Evolutionary conservation across 2,888 invertebrate species (phyloP), one percentile per base, ranked within the genome.

Genomic region (Rotaria sp.): DNA sequence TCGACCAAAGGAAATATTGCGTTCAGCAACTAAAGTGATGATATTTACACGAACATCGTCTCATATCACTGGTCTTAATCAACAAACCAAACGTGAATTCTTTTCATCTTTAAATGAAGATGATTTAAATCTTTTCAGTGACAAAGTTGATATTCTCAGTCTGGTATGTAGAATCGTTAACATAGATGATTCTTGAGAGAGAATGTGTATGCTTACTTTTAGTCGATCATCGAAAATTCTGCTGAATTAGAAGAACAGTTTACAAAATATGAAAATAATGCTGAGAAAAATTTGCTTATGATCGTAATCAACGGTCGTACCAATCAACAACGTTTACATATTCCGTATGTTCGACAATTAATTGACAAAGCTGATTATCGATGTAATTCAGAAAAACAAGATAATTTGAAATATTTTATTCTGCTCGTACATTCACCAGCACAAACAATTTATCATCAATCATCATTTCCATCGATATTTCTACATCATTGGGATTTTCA

Each of bases 21-120:
- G 30, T 30, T 59, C 11, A 10, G 30, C 30, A 59, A 59, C n/a
- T 30, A 59, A 59, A 59, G 30, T 59, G 13, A 59, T 59, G 30
- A 59, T 59, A 59, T 59, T 59, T 59, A 59, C 59, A 59, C 59
- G 59, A n/a, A 59, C 59, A 59, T 59, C 59, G 2, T 59, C 59
- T 59, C 11, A 59, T 59, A 30, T 59, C 8, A 30, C n/a, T 30
- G 30, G 59, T 59, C 59, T 59, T 8, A 59, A 59, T 59, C 30
- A 59, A 30, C n/a, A 59, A 59, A 59, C 59, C 11, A 59, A 59
- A 59, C 30, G 3, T n/a, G 59, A 59, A 59, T 59, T 59, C 3
- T 57, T 57, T 57, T 57, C 57, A 18, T 57, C 57, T 18, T 59
- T 59, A 4, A 59, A 59, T 30, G 30, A 59, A 30, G 59, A 59